Percentiles rank a stretch among this genome's conserved stretches.
Conservation (phyloP, 2,797 vertebrate species). For the Aythya fuligula region DNA sequence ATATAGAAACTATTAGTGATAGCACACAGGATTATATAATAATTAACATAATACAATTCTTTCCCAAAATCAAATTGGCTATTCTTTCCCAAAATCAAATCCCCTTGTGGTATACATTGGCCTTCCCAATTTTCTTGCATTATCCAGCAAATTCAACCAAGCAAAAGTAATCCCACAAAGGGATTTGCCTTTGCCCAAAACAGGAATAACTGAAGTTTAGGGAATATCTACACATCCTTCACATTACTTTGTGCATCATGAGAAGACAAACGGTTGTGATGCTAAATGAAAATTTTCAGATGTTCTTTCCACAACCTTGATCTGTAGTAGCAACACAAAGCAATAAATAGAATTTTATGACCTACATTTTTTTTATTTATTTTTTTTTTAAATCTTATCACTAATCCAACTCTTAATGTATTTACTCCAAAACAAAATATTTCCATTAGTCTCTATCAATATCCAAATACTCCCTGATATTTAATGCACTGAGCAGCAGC, state of each 20-base stretch:
- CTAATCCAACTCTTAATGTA: not conserved
- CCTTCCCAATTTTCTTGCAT: no score
- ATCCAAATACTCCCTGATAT: not conserved
- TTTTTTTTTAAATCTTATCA: not conserved
- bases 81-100: no score
- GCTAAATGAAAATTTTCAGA: not conserved
- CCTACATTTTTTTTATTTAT: not conserved
- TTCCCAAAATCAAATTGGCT: no score
- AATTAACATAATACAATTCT: no score
- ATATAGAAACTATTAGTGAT: no score
- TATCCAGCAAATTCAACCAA: no score
- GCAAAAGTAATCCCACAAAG: no score
- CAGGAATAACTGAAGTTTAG: not conserved
- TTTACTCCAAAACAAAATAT: not conserved
- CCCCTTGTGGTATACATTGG: no score
- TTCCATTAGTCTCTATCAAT: not conserved
- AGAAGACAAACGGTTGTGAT: not conserved
- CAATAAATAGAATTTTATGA: not conserved
- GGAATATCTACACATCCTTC: not conserved
- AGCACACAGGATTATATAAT: no score
- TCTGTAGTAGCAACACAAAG: not conserved
- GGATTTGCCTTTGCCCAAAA: no score
- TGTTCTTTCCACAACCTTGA: not conserved
- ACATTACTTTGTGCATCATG: not conserved
- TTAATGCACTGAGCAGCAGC: not conserved